Evolutionary conservation across 1,140 invertebrate genomes (phyloP).

Genomic region (Mycetomoellerius zeteki): DNA sequence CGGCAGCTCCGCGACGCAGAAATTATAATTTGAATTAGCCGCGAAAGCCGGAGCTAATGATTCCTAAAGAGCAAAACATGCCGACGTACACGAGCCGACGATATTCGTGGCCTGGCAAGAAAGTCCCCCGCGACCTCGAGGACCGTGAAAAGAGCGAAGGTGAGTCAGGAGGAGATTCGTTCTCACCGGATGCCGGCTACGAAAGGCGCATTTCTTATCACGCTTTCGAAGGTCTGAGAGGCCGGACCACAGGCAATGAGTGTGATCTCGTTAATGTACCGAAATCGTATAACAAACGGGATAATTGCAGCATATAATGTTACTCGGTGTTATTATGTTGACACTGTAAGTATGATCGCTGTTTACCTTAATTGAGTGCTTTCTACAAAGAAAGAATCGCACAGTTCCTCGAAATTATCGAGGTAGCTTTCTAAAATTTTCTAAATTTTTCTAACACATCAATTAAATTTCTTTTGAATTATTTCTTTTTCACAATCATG

Average conservation of each 20-base stretch:
- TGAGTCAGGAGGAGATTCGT: conserved; percentile 16
- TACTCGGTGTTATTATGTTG: conserved; percentile 31
- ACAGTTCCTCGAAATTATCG: background rate
- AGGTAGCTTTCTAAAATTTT: background rate
- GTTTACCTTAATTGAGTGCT: background rate
- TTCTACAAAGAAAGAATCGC: background rate
- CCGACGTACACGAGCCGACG: conserved; percentile 63
- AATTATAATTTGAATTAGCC: conserved; percentile 86
- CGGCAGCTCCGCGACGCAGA: conserved; percentile 72
- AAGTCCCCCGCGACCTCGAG: conserved; percentile 52
- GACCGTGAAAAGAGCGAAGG: conserved; percentile 67
- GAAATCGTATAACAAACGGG: conserved; percentile 7
- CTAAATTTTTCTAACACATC: background rate
- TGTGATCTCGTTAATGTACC: conserved; percentile 52
- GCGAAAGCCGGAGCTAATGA: conserved; percentile 85
- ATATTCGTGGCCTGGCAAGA: conserved; percentile 76
- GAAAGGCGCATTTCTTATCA: conserved; percentile 56
- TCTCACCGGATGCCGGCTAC: conserved; percentile 56
- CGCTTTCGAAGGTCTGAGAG: background rate
- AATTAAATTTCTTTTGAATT: background rate
- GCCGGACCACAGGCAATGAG: conserved; percentile 44
- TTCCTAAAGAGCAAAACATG: conserved; percentile 82
- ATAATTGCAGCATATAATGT: conserved; percentile 26
- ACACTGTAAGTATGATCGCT: background rate
- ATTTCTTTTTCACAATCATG: background rate